Base-by-base conservation (phyloP, 2,888 invertebrate species). In the Diplazon laetatorius region DNA sequence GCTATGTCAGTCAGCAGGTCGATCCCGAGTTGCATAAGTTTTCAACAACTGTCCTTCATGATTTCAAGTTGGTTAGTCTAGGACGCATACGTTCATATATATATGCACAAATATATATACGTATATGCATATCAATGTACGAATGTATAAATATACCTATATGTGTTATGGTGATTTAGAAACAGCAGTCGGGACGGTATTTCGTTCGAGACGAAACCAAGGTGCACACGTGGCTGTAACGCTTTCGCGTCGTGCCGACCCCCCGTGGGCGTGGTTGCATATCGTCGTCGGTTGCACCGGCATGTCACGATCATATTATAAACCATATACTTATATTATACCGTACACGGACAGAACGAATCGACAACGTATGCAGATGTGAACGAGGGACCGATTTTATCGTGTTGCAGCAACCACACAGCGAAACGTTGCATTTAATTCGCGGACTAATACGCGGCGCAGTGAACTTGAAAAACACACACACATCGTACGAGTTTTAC, bases 201-300 rank as follows among this genome's bases (percentile, higher is more conserved):
- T 71, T 59, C 48, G 59, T 44, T 57, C 59, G 70, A 76, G 76
- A 76, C 50, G 57, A 25, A 59, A 52, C 44, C 57, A 63, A 63
- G 46, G 25, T 57, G 59, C 70, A 63, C 42, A 57, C 30, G 63
- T 59, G 65, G 59, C 59, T 70, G n/a, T n/a, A 76, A 70, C 60
- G 74, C 30, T 55, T 30, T 16, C 63, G 2, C 65, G 50, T 71
- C 71, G 65, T 76, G 66, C 82, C 30, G 83, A 85, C 85, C 85
- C 84, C 85, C 85, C 83, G 84, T 85, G 85, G 86, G 86, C 84
- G 86, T 85, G 85, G 85, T 79, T 66, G n/a, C n/a, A n/a, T n/a
- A n/a, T n/a, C 85, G 84, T 82, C 85, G 84, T 82, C 83, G 30
- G 30, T 85, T 71, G 77, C 79, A 81, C 55, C 77, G 69, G 77